Evolutionary conservation across 2,888 invertebrate genomes (phyloP), one percentile per base, ranked within the genome.

Genomic region (Coecobrya sp.): DNA sequence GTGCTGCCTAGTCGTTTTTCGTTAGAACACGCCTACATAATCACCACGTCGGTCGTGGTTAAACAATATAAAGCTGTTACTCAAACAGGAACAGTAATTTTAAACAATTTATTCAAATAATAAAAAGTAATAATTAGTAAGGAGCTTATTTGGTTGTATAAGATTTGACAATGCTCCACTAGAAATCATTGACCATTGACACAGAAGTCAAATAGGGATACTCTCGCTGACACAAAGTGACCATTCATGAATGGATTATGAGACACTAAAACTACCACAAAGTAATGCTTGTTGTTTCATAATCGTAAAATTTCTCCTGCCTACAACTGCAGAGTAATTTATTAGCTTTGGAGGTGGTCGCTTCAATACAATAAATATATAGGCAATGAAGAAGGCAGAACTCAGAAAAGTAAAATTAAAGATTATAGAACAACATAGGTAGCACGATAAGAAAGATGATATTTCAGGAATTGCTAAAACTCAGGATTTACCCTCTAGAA

Each of bases 1-100:
- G 22, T 73, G 22, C 19, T 13, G 68, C 2, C 16, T 27, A n/a
- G 70, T 13, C 13, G 59, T 70, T 30, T 73, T 73, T 73, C 45
- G 13, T 19, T 19, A 42, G 27, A 73, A 11, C 73, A 73, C 73
- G 73, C 73, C 73, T 73, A 45, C 73, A 19, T 45, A 73, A 73
- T 36, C 36, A 70, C 36, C 30, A 30, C 13, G 30, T 70, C 36
- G 5, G 30, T 70, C 70, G 36, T 70, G 70, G 7, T 30, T n/a
- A 30, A 27, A 27, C 36, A 70, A 70, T 70, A 70, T n/a, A 8
- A 10, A 10, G n/a, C 5, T 36, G n/a, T n/a, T 36, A 4, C 0
- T 10, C 36, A 70, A n/a, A 70, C 36, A 70, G 70, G 45, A 42
- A 45, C 36, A 70, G 36, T 7, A 36, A 36, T 45, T 42, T 42